Evolutionary conservation across 2,113 vertebrate species (phyloP), one percentile per base, ranked within the genome.

Genomic region (Pluvianellus socialis): DNA sequence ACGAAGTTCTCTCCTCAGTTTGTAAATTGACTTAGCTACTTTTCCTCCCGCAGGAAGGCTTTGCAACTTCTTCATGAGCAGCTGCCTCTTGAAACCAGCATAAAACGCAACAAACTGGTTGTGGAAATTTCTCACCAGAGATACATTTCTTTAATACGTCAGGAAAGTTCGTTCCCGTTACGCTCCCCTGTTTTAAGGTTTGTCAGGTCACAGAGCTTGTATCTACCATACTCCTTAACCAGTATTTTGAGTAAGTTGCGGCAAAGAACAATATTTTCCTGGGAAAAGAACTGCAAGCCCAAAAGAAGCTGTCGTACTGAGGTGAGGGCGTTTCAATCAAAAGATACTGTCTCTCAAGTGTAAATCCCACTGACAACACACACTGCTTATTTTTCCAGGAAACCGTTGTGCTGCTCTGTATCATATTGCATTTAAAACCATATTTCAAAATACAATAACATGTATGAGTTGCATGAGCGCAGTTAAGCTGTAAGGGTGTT

Each of bases 341-440:
- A 74, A 49, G 28, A 82, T 28, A 22, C 2, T 9, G 14, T 17
- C 24, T 24, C 11, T 52, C 30, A 65, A 87, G 90, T 22, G 14
- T 0, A 0, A 75, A 65, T 61, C 14, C 7, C 1, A 1, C 53
- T 79, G 21, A 38, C 56, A 52, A n/a, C 1, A 0, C 12, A 18
- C 1, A 9, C 40, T 35, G 38, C 21, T 56, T 75, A 18, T 27
- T 71, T 73, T 49, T 80, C 52, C 10, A 21, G 49, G 22, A 65
- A 58, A 62, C 27, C 2, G 0, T 19, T n/a, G 17, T 26, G 9
- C 10, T 33, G 10, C 27, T 65, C 14, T 32, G 8, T 27, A 6
- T 13, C 2, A 10, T 52, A 16, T 38, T 65, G 13, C 5, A 28
- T 63, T 38, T 63, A 72, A 90, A 95, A 42, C 3, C 1, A 0